Base-by-base conservation (phyloP, 2,888 invertebrate genomes). In the Nasonovia ribisnigri region DNA sequence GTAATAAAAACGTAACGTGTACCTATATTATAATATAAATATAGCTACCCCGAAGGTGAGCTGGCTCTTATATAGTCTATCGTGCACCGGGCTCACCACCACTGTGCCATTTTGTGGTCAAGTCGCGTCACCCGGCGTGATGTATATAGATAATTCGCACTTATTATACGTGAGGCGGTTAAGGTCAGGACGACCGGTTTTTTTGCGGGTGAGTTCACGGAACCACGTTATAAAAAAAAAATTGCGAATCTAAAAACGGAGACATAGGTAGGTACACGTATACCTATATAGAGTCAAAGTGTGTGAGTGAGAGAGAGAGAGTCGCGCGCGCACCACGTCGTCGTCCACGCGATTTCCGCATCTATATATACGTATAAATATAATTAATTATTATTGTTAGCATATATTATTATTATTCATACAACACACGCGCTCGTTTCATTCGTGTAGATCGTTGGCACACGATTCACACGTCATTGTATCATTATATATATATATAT, bases 161-260 rank as follows among this genome's bases (percentile, higher is more conserved):
- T 11, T 51, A 51, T 54, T 36, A 88, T 51, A n/a, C 51, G 51
- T 77, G 77, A 84, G 77, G 91, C 51, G 91, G 84, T 91, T 91
- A 91, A 91, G 91, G 91, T 86, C 91, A 57, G 54, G 3, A 57
- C 84, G 91, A 91, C 91, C 57, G 91, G 91, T 91, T 91, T 88
- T 86, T 91, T 84, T 48, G 91, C 84, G 84, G 54, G 29, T 57
- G 84, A 84, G 91, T 91, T 91, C 54, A 57, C 91, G 91, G 91
- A 91, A 84, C 90, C 77, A 42, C 48, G 46, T 1, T 13, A 51
- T 36, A n/a, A 1, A 42, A 43, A 43, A 90, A 67, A 67, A 90
- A 67, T 90, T 46, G 67, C 67, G 36, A 90, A 48, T 90, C 67
- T 48, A 89, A 89, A 77, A 90, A 90, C 67, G 67, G 67, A 90